A percentile compares a stretch with the other conserved stretches of the same genome.
Conservation (phyloP, 2,888 invertebrate genomes). For the Argyresthia albistria region DNA sequence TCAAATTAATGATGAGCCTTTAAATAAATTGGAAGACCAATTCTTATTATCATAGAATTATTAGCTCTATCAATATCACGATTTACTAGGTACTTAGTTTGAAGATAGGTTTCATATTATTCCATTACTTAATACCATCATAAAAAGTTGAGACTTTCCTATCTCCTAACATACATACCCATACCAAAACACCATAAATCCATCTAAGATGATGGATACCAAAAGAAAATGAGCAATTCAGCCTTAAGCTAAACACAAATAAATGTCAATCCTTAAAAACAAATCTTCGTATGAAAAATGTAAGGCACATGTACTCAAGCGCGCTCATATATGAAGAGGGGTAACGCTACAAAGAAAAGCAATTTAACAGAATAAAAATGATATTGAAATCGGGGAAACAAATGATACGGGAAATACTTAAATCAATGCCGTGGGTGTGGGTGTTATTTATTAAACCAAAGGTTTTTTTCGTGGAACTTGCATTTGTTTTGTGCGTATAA, state of each 20-base stretch:
- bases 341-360: constrained; percentile 57
- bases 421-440: constrained; percentile 47
- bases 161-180: no score
- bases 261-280: constrained; percentile 63
- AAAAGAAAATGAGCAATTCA: constrained; percentile 41
- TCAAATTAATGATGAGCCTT: no score
- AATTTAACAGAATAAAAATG: constrained; percentile 66
- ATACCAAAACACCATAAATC: no score
- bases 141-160: no score
- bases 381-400: constrained; percentile 58
- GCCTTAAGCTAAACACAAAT: constrained; percentile 60
- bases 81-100: no score
- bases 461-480: no score
- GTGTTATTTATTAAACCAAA: background rate
- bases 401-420: constrained; percentile 68
- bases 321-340: constrained; percentile 43
- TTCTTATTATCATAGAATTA: no score
- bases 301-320: constrained; percentile 19
- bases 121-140: no score
- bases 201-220: background rate
- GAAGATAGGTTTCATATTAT: no score
- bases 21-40: no score
- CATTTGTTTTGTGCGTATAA: no score
- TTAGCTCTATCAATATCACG: no score
- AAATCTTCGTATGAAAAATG: constrained; percentile 50